Evolutionary conservation across 2,888 invertebrate genomes (phyloP).

Genomic region (Listrodromus nycthemerus): DNA sequence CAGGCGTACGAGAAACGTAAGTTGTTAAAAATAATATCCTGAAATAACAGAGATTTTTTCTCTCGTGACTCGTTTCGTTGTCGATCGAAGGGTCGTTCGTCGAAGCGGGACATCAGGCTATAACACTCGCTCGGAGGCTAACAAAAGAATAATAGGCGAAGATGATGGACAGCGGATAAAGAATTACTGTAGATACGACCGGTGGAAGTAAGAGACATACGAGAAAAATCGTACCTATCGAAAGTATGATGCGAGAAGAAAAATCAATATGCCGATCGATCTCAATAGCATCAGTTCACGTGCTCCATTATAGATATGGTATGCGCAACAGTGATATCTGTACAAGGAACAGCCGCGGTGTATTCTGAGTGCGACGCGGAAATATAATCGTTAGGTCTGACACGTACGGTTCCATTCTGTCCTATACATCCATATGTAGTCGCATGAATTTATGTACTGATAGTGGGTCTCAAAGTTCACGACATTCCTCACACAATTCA

Average conservation of each 20-base stretch:
- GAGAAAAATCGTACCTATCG: slow-evolving; percentile 35
- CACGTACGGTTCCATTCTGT: neutral
- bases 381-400: slow-evolving; percentile 5
- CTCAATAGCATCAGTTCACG: neutral
- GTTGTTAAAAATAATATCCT: neutral
- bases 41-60: neutral
- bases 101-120: neutral
- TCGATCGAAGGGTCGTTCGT: neutral
- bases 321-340: neutral
- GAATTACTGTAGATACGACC: slow-evolving; percentile 25
- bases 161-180: slow-evolving; percentile 45
- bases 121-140: slow-evolving; percentile 1
- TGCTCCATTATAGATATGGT: slow-evolving; percentile 1
- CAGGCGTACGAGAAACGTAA: neutral
- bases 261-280: slow-evolving; percentile 44
- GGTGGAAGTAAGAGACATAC: slow-evolving; percentile 39
- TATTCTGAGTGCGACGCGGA: neutral
- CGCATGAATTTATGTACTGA: neutral
- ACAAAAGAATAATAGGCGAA: slow-evolving; percentile 33
- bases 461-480: neutral
- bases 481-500: neutral
- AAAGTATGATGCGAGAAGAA: slow-evolving; percentile 13
- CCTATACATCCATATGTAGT: neutral
- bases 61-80: neutral
- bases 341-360: neutral